Evolutionary conservation across 2,888 invertebrate species (phyloP).

Genomic region (Dione juno): DNA sequence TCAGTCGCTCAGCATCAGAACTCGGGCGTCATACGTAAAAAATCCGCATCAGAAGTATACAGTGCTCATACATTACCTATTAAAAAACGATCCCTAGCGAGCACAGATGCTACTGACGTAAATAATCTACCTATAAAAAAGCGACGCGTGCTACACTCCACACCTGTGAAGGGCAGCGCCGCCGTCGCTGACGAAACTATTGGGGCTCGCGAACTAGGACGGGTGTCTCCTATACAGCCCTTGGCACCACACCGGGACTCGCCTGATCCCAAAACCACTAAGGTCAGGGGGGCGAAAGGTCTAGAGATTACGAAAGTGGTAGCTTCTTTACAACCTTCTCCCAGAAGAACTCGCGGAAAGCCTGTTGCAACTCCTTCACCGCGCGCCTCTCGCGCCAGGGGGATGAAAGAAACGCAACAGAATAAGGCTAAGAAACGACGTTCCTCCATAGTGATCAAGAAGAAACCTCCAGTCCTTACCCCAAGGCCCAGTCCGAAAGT

Average conservation of each 20-base stretch:
- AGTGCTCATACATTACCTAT: constrained; percentile 61
- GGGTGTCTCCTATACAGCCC: constrained; percentile 66
- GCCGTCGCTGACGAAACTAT: constrained; percentile 50
- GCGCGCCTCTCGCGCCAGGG: neutral
- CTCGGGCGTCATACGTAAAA: constrained; percentile 39
- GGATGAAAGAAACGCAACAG: constrained; percentile 12
- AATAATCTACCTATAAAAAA: constrained; percentile 64
- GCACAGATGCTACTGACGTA: constrained; percentile 18
- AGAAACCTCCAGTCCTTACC: constrained; percentile 59
- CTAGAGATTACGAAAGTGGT: constrained; percentile 7
- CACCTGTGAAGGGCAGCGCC: constrained; percentile 62
- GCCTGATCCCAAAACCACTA: constrained; percentile 28
- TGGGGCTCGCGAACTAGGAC: constrained; percentile 57
- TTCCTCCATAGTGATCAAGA: constrained; percentile 57
- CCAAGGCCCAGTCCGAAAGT: constrained; percentile 44
- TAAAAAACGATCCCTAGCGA: constrained; percentile 65
- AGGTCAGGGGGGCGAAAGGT: constrained; percentile 22
- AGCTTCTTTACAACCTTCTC: constrained; percentile 26
- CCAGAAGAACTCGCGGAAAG: constrained; percentile 31
- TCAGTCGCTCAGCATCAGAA: constrained; percentile 30
- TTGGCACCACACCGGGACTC: constrained; percentile 36
- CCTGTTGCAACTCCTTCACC: neutral
- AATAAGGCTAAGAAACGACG: constrained; percentile 51
- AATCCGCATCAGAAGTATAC: constrained; percentile 56
- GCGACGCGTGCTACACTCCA: constrained; percentile 65